Evolutionary conservation across 2,888 invertebrate genomes (phyloP), one percentile per base, ranked within the genome.

Genomic region (Cerceris ruficornis): DNA sequence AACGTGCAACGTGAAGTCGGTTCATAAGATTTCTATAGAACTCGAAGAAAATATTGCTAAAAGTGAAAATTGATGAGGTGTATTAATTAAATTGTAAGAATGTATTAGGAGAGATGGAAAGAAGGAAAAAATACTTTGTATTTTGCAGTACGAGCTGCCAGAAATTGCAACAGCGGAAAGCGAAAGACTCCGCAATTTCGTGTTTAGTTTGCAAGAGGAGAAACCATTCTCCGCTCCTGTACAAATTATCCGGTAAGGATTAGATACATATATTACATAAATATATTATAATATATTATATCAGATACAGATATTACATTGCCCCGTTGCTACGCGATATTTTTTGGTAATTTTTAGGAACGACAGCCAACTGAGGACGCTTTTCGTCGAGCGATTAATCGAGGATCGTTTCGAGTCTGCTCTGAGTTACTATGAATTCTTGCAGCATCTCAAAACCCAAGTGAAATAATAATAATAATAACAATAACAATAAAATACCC

Each of bases 391-490:
- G 90, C 95, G 96, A 88, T 94, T 99, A 89, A 95, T 98, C 61
- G 99, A 99, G 93, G 99, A 99, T 93, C 94, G 98, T 89, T 96
- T 97, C 80, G 99, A 99, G 92, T 96, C 97, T 72, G 96, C 98
- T 68, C 96, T 98, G 93, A 98, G 98, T 85, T 99, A 99, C 94
- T 97, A 98, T 93, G 99, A 99, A 95, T 99, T 99, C 94, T 94
- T 99, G 92, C 98, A 99, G 93, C 98, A 98, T 94, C 94, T 98
- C 88, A 97, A 97, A 93, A 95, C 95, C 88, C 97, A 97, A 94
- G 95, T 98, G 93, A 98, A 98, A 95, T 98, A 96, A 81, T 86
- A 69, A 77, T 59, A 58, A 65, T 98, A 96, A 81, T 86, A 69
- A 77, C 57, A 58, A 65, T 28, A 28, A 28, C 28, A 52, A 15